phyloP scores from a whole-genome alignment of 2,113 vertebrate species.

The Podarcis muralis region DNA sequence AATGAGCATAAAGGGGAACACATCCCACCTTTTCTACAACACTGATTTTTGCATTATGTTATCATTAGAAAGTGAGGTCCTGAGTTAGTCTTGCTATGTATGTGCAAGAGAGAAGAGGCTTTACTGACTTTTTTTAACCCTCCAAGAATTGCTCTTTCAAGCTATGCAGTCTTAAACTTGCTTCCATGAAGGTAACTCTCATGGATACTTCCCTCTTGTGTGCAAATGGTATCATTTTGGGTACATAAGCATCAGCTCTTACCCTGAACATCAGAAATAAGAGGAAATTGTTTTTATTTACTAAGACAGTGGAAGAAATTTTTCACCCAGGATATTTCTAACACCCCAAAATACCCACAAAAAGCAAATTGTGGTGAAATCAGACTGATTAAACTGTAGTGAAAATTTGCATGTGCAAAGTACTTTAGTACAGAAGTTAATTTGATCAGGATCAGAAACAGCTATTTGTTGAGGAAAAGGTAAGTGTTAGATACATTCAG shows the following conservation, averaged over 20 bases:
- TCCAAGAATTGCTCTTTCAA: neutral
- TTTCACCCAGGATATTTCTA: neutral
- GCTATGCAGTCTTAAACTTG: neutral
- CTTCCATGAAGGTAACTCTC: neutral
- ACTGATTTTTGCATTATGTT: neutral
- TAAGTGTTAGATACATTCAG: conserved; percentile 37
- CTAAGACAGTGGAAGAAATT: neutral
- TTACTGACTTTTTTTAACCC: neutral
- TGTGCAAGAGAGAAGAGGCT: neutral
- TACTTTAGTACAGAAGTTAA: neutral
- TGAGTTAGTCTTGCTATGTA: neutral
- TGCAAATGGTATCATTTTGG: neutral
- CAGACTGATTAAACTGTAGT: neutral
- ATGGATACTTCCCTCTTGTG: neutral
- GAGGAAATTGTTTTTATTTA: neutral
- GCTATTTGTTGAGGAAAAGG: neutral
- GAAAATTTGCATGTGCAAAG: neutral
- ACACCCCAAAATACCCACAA: neutral
- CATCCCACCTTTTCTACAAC: neutral
- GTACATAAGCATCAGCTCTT: neutral
- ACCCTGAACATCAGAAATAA: neutral
- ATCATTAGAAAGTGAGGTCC: neutral
- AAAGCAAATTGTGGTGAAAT: neutral
- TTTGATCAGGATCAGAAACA: neutral
- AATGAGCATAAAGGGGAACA: neutral